Base-by-base conservation (phyloP, 2,888 invertebrate genomes). In the Xestia ashworthii region DNA sequence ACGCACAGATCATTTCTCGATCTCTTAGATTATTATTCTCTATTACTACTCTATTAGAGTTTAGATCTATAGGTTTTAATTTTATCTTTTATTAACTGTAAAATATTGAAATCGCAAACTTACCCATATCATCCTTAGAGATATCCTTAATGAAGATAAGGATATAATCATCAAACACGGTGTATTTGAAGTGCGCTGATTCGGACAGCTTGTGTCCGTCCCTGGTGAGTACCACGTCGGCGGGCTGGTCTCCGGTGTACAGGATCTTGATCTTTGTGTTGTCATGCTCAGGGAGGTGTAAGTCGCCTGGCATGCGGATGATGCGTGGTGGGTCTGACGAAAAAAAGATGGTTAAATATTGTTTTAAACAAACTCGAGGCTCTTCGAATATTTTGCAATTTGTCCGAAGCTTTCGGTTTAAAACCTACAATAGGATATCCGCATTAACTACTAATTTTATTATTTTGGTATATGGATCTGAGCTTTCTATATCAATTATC, bases 221-320 rank as follows among this genome's bases (percentile, higher is more conserved):
- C 92, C 98, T 98, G 80, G 98, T 98, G 76, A 99, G 97, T 3
- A 97, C 97, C 74, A 99, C 98, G 84, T 98, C 98, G 93, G 99
- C 98, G 11, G 99, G 99, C 93, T 99, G 99, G 93, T 99, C 99
- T 48, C 99, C 99, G 74, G 98, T 98, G 97, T 99, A 99, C 92
- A 98, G 99, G 86, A 99, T 98, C 97, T 99, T 99, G 91, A 99
- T 98, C 96, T 99, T 99, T 14, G 99, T 99, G 94, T 99, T 99
- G 91, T 99, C 99, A 71, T 98, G 98, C 92, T 99, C 99, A 0
- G 99, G 98, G 5, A 99, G 97, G 91, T 98, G 98, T 32, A 99
- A 96, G 92, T 99, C 99, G 62, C 98, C 98, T 14, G 99, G 99
- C 95, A 99, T 98, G 76, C 98, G 98, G 84, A 98, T 98, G 93